A percentile compares a stretch with the other conserved stretches of the same genome.
Conservation (phyloP, 2,113 vertebrate species). For the Dolichallabes microphthalmus region DNA sequence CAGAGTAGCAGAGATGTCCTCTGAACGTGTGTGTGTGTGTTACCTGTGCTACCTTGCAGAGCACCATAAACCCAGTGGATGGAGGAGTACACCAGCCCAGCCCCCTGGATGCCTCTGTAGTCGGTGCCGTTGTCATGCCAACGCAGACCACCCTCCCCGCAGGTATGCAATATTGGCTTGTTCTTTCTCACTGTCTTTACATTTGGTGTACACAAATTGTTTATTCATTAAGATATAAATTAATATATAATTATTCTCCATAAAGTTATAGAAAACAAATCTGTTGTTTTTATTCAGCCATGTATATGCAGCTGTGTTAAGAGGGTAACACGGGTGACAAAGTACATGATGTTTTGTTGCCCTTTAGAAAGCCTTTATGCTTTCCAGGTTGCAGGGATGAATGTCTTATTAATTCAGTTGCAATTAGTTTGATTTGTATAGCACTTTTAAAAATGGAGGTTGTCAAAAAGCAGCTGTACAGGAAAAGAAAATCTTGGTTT, state of each 20-base stretch:
- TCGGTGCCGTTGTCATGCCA: conserved; percentile 90
- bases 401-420: not conserved
- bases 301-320: not conserved
- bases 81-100: conserved; percentile 89
- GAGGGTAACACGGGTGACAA: not conserved
- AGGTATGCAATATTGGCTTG: conserved; percentile 69
- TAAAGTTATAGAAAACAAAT: not conserved
- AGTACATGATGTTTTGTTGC: not conserved
- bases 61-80: conserved; percentile 98
- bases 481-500: no score
- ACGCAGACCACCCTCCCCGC: conserved; percentile 88
- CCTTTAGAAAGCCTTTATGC: not conserved
- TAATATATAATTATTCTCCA: not conserved
- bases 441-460: no score
- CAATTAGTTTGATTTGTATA: not conserved
- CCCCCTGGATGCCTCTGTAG: conserved; percentile 81
- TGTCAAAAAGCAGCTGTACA: no score
- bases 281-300: not conserved
- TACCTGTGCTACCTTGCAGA: conserved; percentile 69
- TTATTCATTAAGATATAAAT: not conserved
- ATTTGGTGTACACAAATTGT: not conserved
- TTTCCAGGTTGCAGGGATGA: not conserved
- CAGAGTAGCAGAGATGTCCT: not conserved
- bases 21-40: conserved; percentile 31
- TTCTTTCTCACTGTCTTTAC: not conserved